A percentile compares a stretch with the other conserved stretches of the same genome.
Evolutionary conservation across 2,113 vertebrate genomes (phyloP).

Genomic region (Caretta caretta): DNA sequence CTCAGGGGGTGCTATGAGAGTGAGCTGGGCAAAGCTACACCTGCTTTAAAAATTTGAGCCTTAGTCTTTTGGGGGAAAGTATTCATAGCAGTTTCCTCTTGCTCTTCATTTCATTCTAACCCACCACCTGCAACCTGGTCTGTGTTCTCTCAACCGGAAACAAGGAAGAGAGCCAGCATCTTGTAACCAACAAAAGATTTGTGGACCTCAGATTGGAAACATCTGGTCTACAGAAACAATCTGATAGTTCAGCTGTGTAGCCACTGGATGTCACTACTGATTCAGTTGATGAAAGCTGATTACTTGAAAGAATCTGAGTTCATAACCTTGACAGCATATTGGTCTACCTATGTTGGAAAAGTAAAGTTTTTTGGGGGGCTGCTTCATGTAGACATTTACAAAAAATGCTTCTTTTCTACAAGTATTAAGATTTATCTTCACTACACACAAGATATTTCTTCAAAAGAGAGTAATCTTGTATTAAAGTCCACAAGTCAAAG

Average conservation of each 20-base stretch:
- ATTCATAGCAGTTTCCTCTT: background rate
- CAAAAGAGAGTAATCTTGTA: background rate
- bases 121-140: background rate
- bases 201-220: background rate
- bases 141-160: background rate
- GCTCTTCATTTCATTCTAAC: background rate
- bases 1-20: background rate
- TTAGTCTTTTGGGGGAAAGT: background rate
- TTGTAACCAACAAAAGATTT: background rate
- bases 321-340: background rate
- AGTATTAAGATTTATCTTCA: background rate
- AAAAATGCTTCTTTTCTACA: background rate
- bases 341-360: background rate
- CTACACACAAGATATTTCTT: constrained; percentile 1
- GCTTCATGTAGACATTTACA: background rate
- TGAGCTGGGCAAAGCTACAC: background rate
- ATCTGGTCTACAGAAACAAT: background rate
- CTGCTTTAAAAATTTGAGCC: background rate
- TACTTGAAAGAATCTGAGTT: rapidly evolving
- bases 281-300: constrained; percentile 28
- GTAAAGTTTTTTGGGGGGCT: background rate
- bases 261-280: constrained; percentile 71
- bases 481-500: background rate
- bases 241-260: constrained; percentile 34
- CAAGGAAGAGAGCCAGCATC: background rate